Base-by-base conservation (phyloP, 2,888 invertebrate genomes). In the Dromius quadrimaculatus region DNA sequence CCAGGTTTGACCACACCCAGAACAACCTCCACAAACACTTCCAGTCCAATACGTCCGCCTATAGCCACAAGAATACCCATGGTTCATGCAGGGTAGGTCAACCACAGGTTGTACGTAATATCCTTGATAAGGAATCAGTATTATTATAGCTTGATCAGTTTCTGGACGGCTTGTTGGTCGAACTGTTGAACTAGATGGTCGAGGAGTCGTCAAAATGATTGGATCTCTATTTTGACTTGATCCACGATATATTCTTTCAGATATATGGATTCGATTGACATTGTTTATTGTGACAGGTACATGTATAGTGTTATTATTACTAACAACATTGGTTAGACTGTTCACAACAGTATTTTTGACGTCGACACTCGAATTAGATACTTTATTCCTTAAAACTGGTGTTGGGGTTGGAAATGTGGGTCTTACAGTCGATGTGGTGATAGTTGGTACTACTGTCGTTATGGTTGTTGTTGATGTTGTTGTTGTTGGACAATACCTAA, bases 221-320 rank as follows among this genome's bases (percentile, higher is more conserved):
- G 50, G 66, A 32, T 28, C 47, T 45, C 9, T 13, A 17, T 17
- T 13, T 61, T 2, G 13, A 20, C 11, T 38, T 36, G 50, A 50
- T 4, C 23, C 20, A 6, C 50, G 20, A 11, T 8, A 17, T 11
- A 43, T 3, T 32, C 23, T 64, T 19, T 28, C 32, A 2, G 45
- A 28, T n/a, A 45, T 32, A 6, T 32, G 1, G 1, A 64, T 1
- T 2, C 15, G 47, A 45, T 71, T 72, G 17, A 15, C 50, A 32
- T 28, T 72, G n/a, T 41, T 32, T 1, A 75, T 64, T 20, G 6
- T 64, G 6, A 75, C 68, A 23, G 73, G 74, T 6, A 73, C 15
- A 32, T 71, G 6, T 5, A 75, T 47, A 11, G 32, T 45, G 23
- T 75, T 74, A 17, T 62, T 59, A 8, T 71, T 69, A 5, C 63